Evolutionary conservation across 2,797 vertebrate species (phyloP).

Genomic region (Xiphophorus birchmanni): DNA sequence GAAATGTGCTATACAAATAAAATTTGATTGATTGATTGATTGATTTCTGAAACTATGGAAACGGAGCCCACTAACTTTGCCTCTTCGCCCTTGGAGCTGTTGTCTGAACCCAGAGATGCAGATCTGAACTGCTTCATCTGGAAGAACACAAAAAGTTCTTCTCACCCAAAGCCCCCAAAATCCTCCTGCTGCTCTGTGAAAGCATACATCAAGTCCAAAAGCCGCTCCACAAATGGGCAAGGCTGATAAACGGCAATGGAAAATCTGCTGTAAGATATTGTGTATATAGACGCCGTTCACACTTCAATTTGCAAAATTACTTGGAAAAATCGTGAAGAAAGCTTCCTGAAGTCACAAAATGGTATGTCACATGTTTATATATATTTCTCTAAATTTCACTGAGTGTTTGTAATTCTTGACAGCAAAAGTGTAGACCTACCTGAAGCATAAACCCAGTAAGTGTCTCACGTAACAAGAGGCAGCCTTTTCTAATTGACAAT

Average conservation of each 20-base stretch:
- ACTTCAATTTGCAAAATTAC: background rate
- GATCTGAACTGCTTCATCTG: background rate
- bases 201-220: conserved; percentile 10
- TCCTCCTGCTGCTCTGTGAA: conserved; percentile 7
- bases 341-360: background rate
- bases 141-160: conserved; percentile 21
- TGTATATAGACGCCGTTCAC: background rate
- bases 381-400: background rate
- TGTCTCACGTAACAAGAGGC: conserved; percentile 74
- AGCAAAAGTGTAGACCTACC: conserved; percentile 61
- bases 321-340: background rate
- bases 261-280: conserved; percentile 6
- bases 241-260: conserved; percentile 1
- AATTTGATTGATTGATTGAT: no score
- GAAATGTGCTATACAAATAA: no score
- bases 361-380: background rate
- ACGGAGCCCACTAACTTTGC: background rate
- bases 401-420: background rate
- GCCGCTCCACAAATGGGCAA: background rate
- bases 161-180: background rate
- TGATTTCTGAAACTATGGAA: background rate
- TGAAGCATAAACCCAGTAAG: conserved; percentile 78
- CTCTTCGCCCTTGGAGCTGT: background rate
- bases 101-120: conserved; percentile 3
- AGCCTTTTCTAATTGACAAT: conserved; percentile 77